Conservation (phyloP, 2,113 vertebrate genomes). For the Actenoides lindsayi region DNA sequence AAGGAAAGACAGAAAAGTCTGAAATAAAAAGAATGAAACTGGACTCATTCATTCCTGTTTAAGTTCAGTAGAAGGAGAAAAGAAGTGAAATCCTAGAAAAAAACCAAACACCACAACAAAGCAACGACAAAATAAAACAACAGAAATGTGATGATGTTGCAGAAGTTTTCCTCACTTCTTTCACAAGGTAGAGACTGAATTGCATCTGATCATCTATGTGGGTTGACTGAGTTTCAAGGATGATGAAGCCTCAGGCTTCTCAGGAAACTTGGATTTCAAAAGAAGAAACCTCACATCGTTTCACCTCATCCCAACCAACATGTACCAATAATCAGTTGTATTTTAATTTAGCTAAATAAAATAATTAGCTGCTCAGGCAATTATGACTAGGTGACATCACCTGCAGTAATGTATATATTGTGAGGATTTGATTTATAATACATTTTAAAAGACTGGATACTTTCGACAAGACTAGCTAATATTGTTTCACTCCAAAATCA, state of each 20-base stretch:
- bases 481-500: not conserved
- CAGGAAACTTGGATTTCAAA: not conserved
- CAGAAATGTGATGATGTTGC: not conserved
- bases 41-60: not conserved
- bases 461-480: not conserved
- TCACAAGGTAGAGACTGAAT: not conserved
- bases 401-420: not conserved
- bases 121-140: too few species aligned
- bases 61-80: not conserved
- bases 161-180: not conserved
- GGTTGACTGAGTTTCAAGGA: not conserved
- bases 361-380: not conserved
- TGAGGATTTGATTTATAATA: not conserved
- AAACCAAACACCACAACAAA: not conserved
- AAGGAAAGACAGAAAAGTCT: not conserved
- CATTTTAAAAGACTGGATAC: not conserved
- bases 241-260: not conserved
- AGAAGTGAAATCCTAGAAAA: not conserved
- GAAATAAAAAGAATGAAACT: not conserved
- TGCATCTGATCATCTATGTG: not conserved
- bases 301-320: not conserved
- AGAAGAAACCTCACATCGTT: not conserved
- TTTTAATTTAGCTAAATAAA: not conserved
- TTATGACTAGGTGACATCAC: rapidly evolving
- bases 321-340: not conserved